Percentiles rank a stretch among this genome's conserved stretches.
Evolutionary conservation across 2,113 vertebrate genomes (phyloP).

Genomic region (Platanista minor): DNA sequence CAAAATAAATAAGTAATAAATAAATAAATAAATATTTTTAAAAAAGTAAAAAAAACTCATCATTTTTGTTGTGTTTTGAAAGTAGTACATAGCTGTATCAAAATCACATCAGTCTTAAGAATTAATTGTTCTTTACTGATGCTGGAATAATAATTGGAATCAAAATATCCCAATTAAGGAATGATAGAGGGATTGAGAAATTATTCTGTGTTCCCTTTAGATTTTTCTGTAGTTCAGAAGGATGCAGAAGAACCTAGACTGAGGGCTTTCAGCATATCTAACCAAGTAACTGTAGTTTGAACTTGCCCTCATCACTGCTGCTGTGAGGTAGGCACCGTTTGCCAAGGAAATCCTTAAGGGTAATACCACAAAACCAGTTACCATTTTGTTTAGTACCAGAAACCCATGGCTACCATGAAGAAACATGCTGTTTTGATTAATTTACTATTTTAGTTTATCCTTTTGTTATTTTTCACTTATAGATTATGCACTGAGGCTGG

Average conservation of each 20-base stretch:
- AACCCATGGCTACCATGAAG: neutral
- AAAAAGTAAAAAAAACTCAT: too few relatives aligned
- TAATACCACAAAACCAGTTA: conserved; percentile 6
- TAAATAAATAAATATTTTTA: too few relatives aligned
- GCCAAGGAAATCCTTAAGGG: conserved; percentile 49
- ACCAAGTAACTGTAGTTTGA: conserved; percentile 52
- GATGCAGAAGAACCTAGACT: conserved; percentile 56
- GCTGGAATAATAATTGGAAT: conserved; percentile 44
- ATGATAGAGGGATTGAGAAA: conserved; percentile 56
- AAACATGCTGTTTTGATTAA: neutral
- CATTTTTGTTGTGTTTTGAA: conserved; percentile 15
- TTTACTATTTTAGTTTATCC: neutral
- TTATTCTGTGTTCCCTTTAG: conserved; percentile 59
- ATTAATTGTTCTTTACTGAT: conserved; percentile 34
- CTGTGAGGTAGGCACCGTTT: conserved; percentile 46
- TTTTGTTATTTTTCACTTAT: conserved; percentile 2
- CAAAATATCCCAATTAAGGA: conserved; percentile 46
- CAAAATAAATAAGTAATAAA: too few relatives aligned
- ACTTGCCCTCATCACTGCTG: conserved; percentile 41
- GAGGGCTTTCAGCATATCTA: conserved; percentile 52
- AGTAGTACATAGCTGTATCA: neutral
- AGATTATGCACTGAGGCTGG: neutral
- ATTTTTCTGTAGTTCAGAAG: conserved; percentile 64
- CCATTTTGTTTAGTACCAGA: neutral
- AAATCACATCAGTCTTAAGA: neutral